Evolutionary conservation across 2,113 vertebrate genomes (phyloP).

Genomic region (Lethenteron reissneri): DNA sequence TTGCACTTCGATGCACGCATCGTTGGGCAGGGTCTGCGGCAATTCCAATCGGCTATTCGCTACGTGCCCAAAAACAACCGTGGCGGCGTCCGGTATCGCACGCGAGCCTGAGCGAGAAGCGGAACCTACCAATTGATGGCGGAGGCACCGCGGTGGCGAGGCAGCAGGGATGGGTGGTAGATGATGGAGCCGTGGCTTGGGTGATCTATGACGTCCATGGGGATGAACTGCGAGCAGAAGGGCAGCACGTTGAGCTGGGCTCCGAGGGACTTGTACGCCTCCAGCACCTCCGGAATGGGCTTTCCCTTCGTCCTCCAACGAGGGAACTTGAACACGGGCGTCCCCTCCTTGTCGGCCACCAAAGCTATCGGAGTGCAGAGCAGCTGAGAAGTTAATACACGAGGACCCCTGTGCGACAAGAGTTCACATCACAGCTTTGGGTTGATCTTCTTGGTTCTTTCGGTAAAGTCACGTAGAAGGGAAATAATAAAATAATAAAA

Average conservation of each 20-base stretch:
- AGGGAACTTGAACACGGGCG: slow-evolving; percentile 83
- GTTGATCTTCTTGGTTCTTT: too few relatives aligned
- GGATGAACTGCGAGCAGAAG: slow-evolving; percentile 92
- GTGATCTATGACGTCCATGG: slow-evolving; percentile 69
- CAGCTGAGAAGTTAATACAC: not conserved
- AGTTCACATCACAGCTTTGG: too few relatives aligned
- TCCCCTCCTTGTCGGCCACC: slow-evolving; percentile 69
- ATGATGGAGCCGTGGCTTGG: slow-evolving; percentile 79
- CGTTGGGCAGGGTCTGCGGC: too few relatives aligned
- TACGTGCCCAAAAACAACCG: too few relatives aligned
- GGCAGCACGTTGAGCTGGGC: slow-evolving; percentile 94
- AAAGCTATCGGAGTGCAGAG: slow-evolving; percentile 27
- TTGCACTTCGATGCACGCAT: too few relatives aligned
- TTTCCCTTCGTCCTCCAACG: slow-evolving; percentile 71
- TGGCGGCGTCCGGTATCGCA: too few relatives aligned
- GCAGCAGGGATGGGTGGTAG: slow-evolving; percentile 85
- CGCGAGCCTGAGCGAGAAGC: too few relatives aligned
- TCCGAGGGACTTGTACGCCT: slow-evolving; percentile 57
- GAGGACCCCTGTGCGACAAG: too few relatives aligned
- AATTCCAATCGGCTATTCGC: too few relatives aligned
- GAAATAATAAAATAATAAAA: too few relatives aligned
- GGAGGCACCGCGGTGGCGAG: slow-evolving; percentile 74
- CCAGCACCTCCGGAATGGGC: slow-evolving; percentile 49
- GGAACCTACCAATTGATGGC: slow-evolving; percentile 76
- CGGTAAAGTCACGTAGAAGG: too few relatives aligned